phyloP scores from a whole-genome alignment of 2,797 vertebrate species.

The Tenualosa thibaudeaui region DNA sequence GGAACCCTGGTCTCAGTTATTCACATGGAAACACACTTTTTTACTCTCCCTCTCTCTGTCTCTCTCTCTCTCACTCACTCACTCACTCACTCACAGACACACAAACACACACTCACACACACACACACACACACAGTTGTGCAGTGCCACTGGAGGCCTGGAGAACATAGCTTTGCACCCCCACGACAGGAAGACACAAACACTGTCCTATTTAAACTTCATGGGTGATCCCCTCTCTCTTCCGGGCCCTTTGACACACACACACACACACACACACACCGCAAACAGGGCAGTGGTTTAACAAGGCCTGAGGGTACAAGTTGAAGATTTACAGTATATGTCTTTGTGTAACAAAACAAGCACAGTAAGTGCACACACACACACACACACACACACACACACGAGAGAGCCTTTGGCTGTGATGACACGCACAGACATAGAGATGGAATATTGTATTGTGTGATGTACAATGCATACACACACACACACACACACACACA shows the following conservation, averaged over 20 bases:
- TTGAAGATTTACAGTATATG: not conserved
- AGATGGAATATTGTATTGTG: not conserved
- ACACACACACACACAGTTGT: not conserved
- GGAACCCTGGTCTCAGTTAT: not conserved
- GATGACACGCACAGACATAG: not conserved
- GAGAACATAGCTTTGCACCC: constrained; percentile 17
- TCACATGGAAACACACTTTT: not conserved
- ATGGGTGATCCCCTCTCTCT: not conserved
- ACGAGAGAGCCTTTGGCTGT: too few relatives aligned
- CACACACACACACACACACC: constrained; percentile 9
- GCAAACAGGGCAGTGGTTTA: not conserved
- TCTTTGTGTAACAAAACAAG: not conserved
- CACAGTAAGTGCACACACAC: not conserved
- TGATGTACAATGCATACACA: not conserved
- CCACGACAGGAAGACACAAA: constrained; percentile 34
- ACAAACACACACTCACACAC: not conserved
- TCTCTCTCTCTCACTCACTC: not conserved
- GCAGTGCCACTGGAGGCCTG: constrained; percentile 13
- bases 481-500: not conserved
- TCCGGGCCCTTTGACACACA: not conserved
- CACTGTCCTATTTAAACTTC: constrained; percentile 25
- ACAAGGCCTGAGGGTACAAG: not conserved
- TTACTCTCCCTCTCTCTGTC: too few relatives aligned
- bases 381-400: not conserved
- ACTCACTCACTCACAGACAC: not conserved